phyloP scores from a whole-genome alignment of 2,113 vertebrate genomes.

The Shinisaurus crocodilurus region DNA sequence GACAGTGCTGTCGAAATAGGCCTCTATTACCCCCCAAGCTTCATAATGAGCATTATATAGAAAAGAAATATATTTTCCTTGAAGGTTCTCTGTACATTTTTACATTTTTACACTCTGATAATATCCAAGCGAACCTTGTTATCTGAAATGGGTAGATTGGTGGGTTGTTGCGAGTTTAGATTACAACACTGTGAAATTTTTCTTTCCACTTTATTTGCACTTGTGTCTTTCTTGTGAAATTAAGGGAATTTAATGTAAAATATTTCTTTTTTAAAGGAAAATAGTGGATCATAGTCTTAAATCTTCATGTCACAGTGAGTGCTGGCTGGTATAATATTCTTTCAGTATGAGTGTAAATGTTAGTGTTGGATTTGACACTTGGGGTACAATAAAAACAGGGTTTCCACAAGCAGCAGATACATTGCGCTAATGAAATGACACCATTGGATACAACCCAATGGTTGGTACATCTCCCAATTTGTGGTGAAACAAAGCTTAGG shows the following conservation, averaged over 20 bases:
- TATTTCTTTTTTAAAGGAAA: no score
- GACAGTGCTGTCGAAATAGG: constrained; percentile 25
- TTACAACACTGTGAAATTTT: not conserved
- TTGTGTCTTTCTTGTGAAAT: not conserved
- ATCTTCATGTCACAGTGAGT: not conserved
- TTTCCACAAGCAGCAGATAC: no score
- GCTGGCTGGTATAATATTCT: not conserved
- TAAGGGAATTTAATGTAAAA: constrained; percentile 10
- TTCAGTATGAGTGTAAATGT: not conserved
- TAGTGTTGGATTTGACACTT: not conserved
- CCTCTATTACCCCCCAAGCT: not conserved
- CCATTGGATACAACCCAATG: not conserved
- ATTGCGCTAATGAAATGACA: no score
- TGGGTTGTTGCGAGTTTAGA: not conserved
- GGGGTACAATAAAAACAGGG: no score
- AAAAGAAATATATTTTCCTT: not conserved
- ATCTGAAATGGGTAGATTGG: fast-evolving
- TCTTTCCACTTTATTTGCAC: not conserved
- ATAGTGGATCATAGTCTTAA: not conserved
- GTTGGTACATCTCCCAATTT: not conserved
- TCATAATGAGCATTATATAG: fast-evolving
- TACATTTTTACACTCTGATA: not conserved
- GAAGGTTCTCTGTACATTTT: fast-evolving
- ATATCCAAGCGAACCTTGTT: fast-evolving
- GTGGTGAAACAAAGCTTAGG: not conserved